Percentiles rank a stretch among this genome's conserved stretches.
Conservation (phyloP, 2,113 vertebrate genomes). For the Oxyura jamaicensis region DNA sequence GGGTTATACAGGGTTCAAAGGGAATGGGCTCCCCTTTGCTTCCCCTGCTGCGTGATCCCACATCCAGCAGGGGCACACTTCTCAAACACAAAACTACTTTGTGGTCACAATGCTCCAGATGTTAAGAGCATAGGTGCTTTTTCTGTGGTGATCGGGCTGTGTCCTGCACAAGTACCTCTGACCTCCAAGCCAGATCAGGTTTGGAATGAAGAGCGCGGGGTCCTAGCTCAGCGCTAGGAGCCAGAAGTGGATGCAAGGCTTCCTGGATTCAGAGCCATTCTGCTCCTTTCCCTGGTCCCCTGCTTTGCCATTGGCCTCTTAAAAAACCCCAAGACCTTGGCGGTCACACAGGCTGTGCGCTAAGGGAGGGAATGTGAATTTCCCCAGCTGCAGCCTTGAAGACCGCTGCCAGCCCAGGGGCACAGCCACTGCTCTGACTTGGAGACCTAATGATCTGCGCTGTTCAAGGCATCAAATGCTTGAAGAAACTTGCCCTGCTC, state of each 20-base stretch:
- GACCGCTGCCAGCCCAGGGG: neutral
- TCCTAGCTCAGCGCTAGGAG: fast-evolving
- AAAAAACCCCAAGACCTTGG: neutral
- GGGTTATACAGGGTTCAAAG: neutral
- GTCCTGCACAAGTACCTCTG: neutral
- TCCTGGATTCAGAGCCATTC: neutral
- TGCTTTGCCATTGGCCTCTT: neutral
- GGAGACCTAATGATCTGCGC: conserved; percentile 27
- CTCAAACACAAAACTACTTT: neutral
- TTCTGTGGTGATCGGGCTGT: neutral
- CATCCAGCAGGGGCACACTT: fast-evolving
- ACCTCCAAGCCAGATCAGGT: neutral
- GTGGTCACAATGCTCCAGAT: neutral
- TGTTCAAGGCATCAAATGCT: conserved; percentile 22
- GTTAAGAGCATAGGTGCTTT: neutral
- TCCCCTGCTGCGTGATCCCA: neutral
- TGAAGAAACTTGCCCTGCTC: conserved; percentile 25
- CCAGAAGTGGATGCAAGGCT: neutral
- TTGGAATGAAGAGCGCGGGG: neutral
- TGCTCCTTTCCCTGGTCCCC: neutral
- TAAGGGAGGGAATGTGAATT: neutral
- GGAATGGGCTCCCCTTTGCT: neutral
- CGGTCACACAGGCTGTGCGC: neutral
- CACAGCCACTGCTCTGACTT: neutral
- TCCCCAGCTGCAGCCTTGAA: neutral